phyloP scores from a whole-genome alignment of 2,888 invertebrate genomes.

The Helicoverpa assulta region DNA sequence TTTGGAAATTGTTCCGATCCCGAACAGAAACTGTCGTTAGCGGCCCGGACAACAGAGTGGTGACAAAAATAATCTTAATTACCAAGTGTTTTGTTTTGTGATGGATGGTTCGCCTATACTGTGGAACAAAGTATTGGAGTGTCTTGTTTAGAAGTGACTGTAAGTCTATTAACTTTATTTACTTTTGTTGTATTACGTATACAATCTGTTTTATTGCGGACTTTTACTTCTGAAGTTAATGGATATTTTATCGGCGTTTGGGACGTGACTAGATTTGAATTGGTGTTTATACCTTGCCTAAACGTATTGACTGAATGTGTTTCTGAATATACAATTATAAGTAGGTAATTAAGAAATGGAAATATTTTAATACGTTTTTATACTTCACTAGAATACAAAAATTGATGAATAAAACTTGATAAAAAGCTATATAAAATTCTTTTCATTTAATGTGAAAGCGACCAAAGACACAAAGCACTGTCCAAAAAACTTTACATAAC shows the following conservation, averaged over 20 bases:
- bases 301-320: neutral
- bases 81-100: slow-evolving; percentile 67
- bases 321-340: neutral
- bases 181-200: slow-evolving; percentile 41
- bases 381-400: neutral
- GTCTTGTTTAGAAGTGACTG: slow-evolving; percentile 57
- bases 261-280: slow-evolving; percentile 47
- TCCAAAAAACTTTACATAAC: neutral
- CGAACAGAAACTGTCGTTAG: slow-evolving; percentile 56
- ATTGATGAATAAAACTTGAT: neutral
- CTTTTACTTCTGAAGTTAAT: slow-evolving; percentile 43
- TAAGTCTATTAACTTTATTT: slow-evolving; percentile 67
- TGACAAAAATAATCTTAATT: slow-evolving; percentile 67
- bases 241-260: slow-evolving; percentile 42
- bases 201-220: slow-evolving; percentile 40
- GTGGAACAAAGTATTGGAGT: slow-evolving; percentile 68
- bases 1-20: slow-evolving; percentile 74
- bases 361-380: neutral
- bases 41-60: slow-evolving; percentile 55
- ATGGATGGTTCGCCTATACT: slow-evolving; percentile 66
- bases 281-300: slow-evolving; percentile 9
- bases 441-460: too few relatives aligned
- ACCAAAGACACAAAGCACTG: neutral
- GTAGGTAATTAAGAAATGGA: neutral
- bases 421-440: neutral